Evolutionary conservation across 2,888 invertebrate genomes (phyloP).

Genomic region (Melolontha melolontha): DNA sequence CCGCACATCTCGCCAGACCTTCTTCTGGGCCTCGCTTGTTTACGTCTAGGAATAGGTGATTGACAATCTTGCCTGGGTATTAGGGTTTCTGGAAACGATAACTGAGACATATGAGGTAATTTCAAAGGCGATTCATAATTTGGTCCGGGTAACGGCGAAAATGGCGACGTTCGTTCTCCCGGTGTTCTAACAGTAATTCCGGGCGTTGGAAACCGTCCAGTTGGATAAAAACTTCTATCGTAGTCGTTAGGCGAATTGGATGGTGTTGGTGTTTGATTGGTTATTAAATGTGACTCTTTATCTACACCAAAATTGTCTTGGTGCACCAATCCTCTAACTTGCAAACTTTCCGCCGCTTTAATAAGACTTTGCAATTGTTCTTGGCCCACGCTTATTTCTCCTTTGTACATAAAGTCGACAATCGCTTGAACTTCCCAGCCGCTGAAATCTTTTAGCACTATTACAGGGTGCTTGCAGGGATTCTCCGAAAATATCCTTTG

Average conservation of each 20-base stretch:
- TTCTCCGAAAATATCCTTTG: constrained; percentile 90
- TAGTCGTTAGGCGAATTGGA: constrained; percentile 66
- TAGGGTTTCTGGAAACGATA: constrained; percentile 64
- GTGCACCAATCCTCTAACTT: constrained; percentile 81
- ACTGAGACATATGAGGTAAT: constrained; percentile 65
- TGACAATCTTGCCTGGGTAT: constrained; percentile 69
- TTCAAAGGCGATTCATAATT: constrained; percentile 66
- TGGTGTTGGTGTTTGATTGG: constrained; percentile 63
- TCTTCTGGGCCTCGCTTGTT: constrained; percentile 87
- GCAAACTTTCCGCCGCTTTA: constrained; percentile 88
- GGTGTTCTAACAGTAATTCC: constrained; percentile 53
- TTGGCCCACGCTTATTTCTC: constrained; percentile 89
- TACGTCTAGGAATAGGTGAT: constrained; percentile 85
- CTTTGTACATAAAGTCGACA: constrained; percentile 94
- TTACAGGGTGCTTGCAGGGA: constrained; percentile 93
- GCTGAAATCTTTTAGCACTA: constrained; percentile 90
- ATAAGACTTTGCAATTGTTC: constrained; percentile 86
- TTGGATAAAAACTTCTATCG: constrained; percentile 58
- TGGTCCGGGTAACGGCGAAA: constrained; percentile 63
- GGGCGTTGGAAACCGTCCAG: constrained; percentile 62
- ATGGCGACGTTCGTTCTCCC: constrained; percentile 57
- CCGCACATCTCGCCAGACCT: constrained; percentile 81
- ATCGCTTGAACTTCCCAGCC: constrained; percentile 91
- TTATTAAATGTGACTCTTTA: constrained; percentile 59
- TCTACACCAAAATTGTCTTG: constrained; percentile 65